A percentile compares a stretch with the other conserved stretches of the same genome.
phyloP scores from a whole-genome alignment of 2,888 invertebrate species.

The Nipponacmea schrenckii region DNA sequence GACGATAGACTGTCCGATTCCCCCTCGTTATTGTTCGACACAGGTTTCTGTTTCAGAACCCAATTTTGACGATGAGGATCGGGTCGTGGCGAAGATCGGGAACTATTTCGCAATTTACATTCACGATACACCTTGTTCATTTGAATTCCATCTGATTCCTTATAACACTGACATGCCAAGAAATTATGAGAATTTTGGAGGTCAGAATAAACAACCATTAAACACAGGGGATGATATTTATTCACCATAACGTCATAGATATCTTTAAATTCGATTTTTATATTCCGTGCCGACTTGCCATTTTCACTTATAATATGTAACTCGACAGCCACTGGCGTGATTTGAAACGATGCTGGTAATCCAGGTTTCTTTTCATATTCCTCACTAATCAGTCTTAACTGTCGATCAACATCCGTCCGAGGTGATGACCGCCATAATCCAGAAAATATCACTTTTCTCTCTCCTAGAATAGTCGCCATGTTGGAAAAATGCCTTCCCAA shows the following conservation, averaged over 20 bases:
- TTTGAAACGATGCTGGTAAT: slow-evolving; percentile 15
- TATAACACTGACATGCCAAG: slow-evolving; percentile 18
- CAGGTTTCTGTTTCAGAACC: slow-evolving; percentile 18
- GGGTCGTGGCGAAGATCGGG: slow-evolving; percentile 14
- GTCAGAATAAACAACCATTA: slow-evolving; percentile 28
- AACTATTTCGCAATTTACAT: slow-evolving; percentile 16
- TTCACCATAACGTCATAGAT: slow-evolving; percentile 28
- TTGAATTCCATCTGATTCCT: slow-evolving; percentile 13
- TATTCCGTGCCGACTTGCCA: slow-evolving; percentile 17
- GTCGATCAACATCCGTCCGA: slow-evolving; percentile 11
- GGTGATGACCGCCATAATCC: slow-evolving; percentile 23
- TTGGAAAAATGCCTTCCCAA: neutral
- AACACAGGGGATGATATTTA: slow-evolving; percentile 23
- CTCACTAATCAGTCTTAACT: slow-evolving; percentile 21
- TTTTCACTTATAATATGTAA: slow-evolving; percentile 20
- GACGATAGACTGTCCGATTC: neutral
- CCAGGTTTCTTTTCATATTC: slow-evolving; percentile 21
- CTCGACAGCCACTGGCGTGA: slow-evolving; percentile 25
- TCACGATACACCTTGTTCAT: slow-evolving; percentile 14
- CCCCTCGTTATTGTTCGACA: neutral
- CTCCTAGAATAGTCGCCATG: slow-evolving; percentile 22
- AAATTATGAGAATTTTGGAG: slow-evolving; percentile 13
- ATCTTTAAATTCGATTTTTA: slow-evolving; percentile 19
- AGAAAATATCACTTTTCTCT: slow-evolving; percentile 23
- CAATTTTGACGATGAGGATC: slow-evolving; percentile 23